phyloP scores from a whole-genome alignment of 2,797 vertebrate genomes.

The Geotrypetes seraphini region DNA sequence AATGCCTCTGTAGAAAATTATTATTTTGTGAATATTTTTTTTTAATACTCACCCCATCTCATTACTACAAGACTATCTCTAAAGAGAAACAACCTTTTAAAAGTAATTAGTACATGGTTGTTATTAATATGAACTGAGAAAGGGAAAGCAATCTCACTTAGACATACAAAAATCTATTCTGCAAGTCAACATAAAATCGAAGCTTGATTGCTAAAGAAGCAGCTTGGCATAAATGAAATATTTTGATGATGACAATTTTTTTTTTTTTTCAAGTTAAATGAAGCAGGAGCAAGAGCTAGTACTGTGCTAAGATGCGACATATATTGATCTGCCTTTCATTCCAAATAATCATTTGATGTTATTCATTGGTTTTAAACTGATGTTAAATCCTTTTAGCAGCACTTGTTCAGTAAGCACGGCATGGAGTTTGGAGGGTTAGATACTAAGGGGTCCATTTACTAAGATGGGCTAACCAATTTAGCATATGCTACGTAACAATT shows the following conservation, averaged over 20 bases:
- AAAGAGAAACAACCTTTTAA: background rate
- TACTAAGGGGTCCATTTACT: no score
- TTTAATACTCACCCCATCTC: background rate
- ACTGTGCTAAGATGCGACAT: slow-evolving; percentile 11
- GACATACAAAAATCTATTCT: background rate
- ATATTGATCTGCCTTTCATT: slow-evolving; percentile 8
- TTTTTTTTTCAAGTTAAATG: slow-evolving; percentile 15
- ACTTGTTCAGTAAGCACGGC: no score
- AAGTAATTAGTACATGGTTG: background rate
- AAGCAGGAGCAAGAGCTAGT: slow-evolving; percentile 6
- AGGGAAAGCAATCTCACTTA: background rate
- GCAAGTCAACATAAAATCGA: slow-evolving; percentile 8
- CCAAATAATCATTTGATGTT: no score
- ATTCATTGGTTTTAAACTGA: no score
- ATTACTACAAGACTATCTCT: background rate
- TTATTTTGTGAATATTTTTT: background rate
- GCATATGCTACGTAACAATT: no score
- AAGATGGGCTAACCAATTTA: no score
- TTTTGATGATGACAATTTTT: slow-evolving; percentile 32
- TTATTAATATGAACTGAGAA: background rate
- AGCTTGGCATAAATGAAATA: slow-evolving; percentile 1
- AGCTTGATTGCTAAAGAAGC: no score
- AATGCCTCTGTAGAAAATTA: background rate
- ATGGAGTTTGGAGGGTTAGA: no score
- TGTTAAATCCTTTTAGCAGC: no score